phyloP scores from a whole-genome alignment of 1,140 invertebrate species.

The Vanessa atalanta region DNA sequence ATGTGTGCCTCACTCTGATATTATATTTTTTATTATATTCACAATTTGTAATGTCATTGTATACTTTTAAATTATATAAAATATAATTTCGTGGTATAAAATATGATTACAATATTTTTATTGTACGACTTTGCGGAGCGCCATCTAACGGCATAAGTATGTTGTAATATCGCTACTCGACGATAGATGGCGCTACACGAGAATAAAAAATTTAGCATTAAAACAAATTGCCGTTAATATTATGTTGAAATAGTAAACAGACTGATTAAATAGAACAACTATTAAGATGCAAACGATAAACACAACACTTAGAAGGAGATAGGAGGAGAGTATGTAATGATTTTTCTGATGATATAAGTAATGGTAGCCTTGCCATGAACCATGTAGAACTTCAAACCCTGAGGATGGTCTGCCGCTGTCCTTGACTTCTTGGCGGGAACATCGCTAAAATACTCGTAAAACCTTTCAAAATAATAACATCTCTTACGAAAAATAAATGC shows the following conservation, averaged over 20 bases:
- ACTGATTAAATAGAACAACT: slow-evolving; percentile 12
- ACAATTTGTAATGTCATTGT: too few relatives aligned
- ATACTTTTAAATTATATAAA: neutral
- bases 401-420: slow-evolving; percentile 62
- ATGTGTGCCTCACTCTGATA: too few relatives aligned
- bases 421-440: slow-evolving; percentile 53
- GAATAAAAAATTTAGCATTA: neutral
- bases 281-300: slow-evolving; percentile 17
- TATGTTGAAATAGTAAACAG: neutral
- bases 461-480: slow-evolving; percentile 15
- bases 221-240: neutral
- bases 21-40: too few relatives aligned
- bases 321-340: slow-evolving; percentile 9
- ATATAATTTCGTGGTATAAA: neutral
- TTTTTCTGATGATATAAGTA: slow-evolving; percentile 18
- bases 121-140: slow-evolving; percentile 2
- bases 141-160: slow-evolving; percentile 35
- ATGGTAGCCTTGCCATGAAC: slow-evolving; percentile 69
- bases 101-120: neutral
- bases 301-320: slow-evolving; percentile 11
- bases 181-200: slow-evolving; percentile 52
- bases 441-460: slow-evolving; percentile 34
- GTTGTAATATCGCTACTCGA: slow-evolving; percentile 42
- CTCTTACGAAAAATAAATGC: neutral
- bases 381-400: slow-evolving; percentile 67